Conservation (phyloP, 92 coral and sea anemone species). For the Paramuricea clavata region DNA sequence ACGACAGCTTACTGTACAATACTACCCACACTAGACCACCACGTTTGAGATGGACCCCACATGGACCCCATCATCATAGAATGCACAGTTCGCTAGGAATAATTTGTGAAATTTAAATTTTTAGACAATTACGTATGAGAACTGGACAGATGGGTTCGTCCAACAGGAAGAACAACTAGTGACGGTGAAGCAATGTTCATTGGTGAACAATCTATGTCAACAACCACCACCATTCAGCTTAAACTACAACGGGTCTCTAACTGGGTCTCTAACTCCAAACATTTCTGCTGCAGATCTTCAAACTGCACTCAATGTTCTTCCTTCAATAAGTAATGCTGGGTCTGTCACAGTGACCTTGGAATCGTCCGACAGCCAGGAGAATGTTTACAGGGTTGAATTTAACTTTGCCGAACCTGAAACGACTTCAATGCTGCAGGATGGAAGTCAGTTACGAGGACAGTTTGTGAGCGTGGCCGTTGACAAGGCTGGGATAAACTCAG, state of each 20-base stretch:
- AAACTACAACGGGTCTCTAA: slow-evolving; percentile 63
- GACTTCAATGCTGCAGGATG: slow-evolving; percentile 52
- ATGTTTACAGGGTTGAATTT: slow-evolving; percentile 71
- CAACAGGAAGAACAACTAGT: slow-evolving; percentile 36
- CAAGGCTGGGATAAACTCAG: slow-evolving; percentile 31
- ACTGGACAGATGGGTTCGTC: slow-evolving; percentile 26
- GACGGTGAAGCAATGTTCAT: slow-evolving; percentile 15
- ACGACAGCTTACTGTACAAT: too few relatives aligned
- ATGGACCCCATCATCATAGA: too few relatives aligned
- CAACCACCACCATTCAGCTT: slow-evolving; percentile 53
- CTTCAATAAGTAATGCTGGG: slow-evolving; percentile 68
- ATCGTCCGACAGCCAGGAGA: slow-evolving; percentile 20
- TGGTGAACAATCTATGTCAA: neutral
- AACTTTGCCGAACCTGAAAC: slow-evolving; percentile 62
- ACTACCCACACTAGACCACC: too few relatives aligned
- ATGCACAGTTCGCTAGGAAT: neutral
- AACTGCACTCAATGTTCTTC: slow-evolving; percentile 68
- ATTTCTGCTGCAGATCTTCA: slow-evolving; percentile 65
- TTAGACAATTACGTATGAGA: slow-evolving; percentile 18
- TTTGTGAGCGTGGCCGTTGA: slow-evolving; percentile 24
- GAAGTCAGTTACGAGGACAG: slow-evolving; percentile 22
- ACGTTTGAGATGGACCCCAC: too few relatives aligned
- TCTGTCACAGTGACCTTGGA: slow-evolving; percentile 74
- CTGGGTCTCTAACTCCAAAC: slow-evolving; percentile 32
- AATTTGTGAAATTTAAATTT: neutral